Evolutionary conservation across 2,113 vertebrate genomes (phyloP).

Genomic region (Pseudopipra pipra): DNA sequence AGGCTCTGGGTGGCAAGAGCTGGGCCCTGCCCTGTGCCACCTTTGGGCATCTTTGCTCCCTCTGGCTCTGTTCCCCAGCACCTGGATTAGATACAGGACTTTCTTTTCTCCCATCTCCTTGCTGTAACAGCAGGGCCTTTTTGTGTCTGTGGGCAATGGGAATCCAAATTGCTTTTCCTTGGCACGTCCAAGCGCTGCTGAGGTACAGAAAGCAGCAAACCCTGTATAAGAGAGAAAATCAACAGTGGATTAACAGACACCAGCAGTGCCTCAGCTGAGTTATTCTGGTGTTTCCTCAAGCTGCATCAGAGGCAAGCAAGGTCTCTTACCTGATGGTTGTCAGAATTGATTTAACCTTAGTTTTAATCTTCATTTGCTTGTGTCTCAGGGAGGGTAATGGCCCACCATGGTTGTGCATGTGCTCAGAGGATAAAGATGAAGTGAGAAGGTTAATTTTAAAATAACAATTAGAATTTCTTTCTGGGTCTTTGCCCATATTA

Average conservation of each 20-base stretch:
- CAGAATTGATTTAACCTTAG: background rate
- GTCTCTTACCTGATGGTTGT: background rate
- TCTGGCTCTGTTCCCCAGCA: background rate
- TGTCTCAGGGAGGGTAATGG: background rate
- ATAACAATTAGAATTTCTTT: constrained; percentile 53
- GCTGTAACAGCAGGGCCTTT: accelerated
- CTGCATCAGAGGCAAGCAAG: background rate
- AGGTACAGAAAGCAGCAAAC: background rate
- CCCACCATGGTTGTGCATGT: background rate
- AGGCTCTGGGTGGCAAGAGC: background rate
- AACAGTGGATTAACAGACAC: background rate
- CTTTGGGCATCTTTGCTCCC: background rate
- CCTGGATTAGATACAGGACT: accelerated
- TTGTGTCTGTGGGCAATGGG: background rate
- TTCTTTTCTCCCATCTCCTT: background rate
- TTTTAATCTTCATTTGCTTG: background rate
- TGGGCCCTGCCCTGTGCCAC: background rate
- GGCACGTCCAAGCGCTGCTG: background rate
- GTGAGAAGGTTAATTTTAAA: constrained; percentile 62
- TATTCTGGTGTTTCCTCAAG: background rate
- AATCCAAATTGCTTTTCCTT: background rate
- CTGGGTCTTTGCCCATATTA: constrained; percentile 31
- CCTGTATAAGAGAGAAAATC: background rate
- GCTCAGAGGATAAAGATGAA: constrained; percentile 38
- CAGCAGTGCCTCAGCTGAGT: background rate